Percentiles rank a stretch among this genome's conserved stretches.
Conservation (phyloP, 2,113 vertebrate species). For the Mesitornis unicolor region DNA sequence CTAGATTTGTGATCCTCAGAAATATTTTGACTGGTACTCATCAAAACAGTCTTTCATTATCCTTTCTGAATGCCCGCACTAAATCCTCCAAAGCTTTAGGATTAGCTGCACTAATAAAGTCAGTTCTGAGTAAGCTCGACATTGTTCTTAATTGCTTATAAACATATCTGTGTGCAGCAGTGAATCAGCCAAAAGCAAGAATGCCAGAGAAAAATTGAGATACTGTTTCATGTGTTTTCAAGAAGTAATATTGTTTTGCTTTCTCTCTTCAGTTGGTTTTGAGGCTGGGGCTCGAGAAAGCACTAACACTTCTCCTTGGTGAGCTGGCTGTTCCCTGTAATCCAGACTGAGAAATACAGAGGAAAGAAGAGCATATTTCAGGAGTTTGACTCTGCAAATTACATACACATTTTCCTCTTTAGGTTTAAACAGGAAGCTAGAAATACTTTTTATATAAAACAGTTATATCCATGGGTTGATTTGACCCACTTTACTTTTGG, state of each 20-base stretch:
- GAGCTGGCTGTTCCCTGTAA: neutral
- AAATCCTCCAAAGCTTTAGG: constrained; percentile 8
- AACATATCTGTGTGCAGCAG: neutral
- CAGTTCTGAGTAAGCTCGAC: neutral
- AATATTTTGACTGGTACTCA: neutral
- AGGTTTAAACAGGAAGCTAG: neutral
- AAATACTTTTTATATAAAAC: neutral
- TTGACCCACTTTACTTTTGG: neutral
- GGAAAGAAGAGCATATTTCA: neutral
- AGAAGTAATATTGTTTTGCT: neutral
- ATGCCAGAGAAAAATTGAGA: constrained; percentile 3
- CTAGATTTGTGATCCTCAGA: neutral
- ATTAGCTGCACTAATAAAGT: constrained; percentile 18
- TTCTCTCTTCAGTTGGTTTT: neutral
- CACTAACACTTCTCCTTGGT: neutral
- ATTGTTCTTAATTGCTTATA: neutral
- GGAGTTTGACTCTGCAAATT: neutral
- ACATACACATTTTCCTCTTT: neutral
- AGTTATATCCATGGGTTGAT: neutral
- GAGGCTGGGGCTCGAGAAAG: neutral
- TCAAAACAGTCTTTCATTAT: neutral
- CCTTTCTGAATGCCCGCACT: neutral
- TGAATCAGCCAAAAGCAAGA: constrained; percentile 21
- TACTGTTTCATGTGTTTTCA: neutral
- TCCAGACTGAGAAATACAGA: neutral